phyloP scores from a whole-genome alignment of 2,888 invertebrate species.

The Caenorhabditis becei region DNA sequence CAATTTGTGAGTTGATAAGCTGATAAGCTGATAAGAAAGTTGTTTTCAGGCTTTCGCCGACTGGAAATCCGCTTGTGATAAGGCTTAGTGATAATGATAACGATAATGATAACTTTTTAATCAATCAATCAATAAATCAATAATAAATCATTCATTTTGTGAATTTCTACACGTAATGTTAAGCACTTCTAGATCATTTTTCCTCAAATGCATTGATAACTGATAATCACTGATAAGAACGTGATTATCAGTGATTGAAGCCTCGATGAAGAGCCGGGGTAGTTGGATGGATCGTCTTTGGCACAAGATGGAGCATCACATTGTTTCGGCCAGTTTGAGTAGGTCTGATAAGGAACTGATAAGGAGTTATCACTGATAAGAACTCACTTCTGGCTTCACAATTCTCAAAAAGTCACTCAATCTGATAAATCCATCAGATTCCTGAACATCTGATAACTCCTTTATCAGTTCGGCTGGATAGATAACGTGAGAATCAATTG shows the following conservation, averaged over 20 bases:
- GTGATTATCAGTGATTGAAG: neutral
- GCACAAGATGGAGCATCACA: conserved; percentile 54
- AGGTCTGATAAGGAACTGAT: conserved; percentile 27
- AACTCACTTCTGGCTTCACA: conserved; percentile 30
- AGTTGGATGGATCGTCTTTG: conserved; percentile 24
- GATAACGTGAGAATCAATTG: conserved; percentile 72
- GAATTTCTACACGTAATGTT: too few relatives aligned
- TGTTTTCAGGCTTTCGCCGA: conserved; percentile 3
- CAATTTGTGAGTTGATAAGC: conserved; percentile 32
- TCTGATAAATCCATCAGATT: conserved; percentile 45
- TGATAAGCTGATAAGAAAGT: neutral
- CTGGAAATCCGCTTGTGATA: conserved; percentile 49
- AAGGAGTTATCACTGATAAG: neutral
- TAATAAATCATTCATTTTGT: too few relatives aligned
- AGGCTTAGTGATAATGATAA: too few relatives aligned
- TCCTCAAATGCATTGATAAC: neutral
- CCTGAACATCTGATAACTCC: conserved; percentile 44
- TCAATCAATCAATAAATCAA: too few relatives aligned
- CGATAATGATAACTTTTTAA: too few relatives aligned
- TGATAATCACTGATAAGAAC: neutral
- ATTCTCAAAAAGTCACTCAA: conserved; percentile 38
- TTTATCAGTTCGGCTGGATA: conserved; percentile 53
- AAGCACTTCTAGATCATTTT: too few relatives aligned
- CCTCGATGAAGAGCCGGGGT: neutral
- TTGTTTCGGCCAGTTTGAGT: conserved; percentile 47